Evolutionary conservation across 2,888 invertebrate genomes (phyloP), one percentile per base, ranked within the genome.

Genomic region (Leptodirus hochenwartii): DNA sequence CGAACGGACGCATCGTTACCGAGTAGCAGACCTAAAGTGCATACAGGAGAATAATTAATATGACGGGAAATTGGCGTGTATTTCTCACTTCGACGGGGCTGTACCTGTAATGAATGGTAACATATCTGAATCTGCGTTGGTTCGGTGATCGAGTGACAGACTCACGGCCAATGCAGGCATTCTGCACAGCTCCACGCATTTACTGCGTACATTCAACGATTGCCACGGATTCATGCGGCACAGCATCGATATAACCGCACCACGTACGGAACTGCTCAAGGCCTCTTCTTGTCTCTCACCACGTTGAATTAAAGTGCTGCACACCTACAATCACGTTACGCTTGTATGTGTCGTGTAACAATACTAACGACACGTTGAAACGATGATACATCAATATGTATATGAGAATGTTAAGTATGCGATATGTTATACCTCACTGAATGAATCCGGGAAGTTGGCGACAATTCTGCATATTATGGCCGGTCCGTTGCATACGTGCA

Each of bases 401-500:
- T n/a, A n/a, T n/a, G n/a, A n/a, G n/a, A n/a, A n/a, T n/a, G n/a
- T n/a, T n/a, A n/a, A n/a, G n/a, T n/a, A n/a, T n/a, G n/a, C n/a
- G n/a, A n/a, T n/a, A n/a, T n/a, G n/a, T n/a, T n/a, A n/a, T 11
- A 20, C n/a, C n/a, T 93, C 91, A 46, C 75, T 70, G 50, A 91
- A 84, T 42, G 78, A 78, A 49, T 93, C 91, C 2, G 93, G 91
- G 60, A 84, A 82, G 52, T 95, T 95, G 1, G 91, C 88, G 2
- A 93, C 81, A 38, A 93, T 64, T 58, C 90, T 76, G 44, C 87
- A 87, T 43, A 93, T 78, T 34, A 95, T 78, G 40, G 75, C 69
- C 8, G 85, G 73, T 0, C 93, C 93, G 56, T 87, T 82, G 43
- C 82, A 81, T 1, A 93, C 79, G 56, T 85, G 79, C 2, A 95